phyloP scores from a whole-genome alignment of 2,113 vertebrate species.

The Lamprotornis superbus region DNA sequence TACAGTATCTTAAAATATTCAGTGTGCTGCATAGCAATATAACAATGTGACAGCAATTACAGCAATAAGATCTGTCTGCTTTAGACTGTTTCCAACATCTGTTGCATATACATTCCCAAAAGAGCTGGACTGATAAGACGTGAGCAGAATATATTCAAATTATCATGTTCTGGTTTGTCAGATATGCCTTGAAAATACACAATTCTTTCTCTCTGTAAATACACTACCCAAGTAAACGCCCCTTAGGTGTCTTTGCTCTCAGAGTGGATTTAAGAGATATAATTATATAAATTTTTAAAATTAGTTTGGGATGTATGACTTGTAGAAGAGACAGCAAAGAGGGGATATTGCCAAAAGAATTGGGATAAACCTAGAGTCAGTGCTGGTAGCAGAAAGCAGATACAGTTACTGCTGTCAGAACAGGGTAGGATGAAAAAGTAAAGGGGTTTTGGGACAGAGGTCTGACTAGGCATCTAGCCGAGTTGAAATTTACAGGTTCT shows the following conservation, averaged over 20 bases:
- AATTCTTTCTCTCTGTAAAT: neutral
- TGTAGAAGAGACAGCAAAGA: neutral
- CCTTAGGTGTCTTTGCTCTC: neutral
- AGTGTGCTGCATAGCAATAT: neutral
- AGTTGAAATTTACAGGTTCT: neutral
- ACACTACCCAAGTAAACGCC: neutral
- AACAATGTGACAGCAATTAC: constrained; percentile 18
- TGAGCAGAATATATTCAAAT: neutral
- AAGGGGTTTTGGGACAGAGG: neutral
- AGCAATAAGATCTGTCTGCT: neutral
- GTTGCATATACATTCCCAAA: neutral
- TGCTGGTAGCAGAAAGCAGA: neutral
- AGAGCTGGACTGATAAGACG: neutral
- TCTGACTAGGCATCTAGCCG: neutral
- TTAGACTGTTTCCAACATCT: neutral
- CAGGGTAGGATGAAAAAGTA: neutral
- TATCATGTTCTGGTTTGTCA: neutral
- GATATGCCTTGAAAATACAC: neutral
- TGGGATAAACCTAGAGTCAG: neutral
- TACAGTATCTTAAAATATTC: constrained; percentile 35
- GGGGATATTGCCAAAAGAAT: neutral
- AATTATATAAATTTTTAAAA: neutral
- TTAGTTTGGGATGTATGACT: neutral
- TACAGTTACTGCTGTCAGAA: neutral
- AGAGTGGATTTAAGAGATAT: neutral